These are phyloP conservation scores for Podarcis lilfordi DNA, from an alignment of 2,797 vertebrate species.

Conservation along the genomic window DNA sequence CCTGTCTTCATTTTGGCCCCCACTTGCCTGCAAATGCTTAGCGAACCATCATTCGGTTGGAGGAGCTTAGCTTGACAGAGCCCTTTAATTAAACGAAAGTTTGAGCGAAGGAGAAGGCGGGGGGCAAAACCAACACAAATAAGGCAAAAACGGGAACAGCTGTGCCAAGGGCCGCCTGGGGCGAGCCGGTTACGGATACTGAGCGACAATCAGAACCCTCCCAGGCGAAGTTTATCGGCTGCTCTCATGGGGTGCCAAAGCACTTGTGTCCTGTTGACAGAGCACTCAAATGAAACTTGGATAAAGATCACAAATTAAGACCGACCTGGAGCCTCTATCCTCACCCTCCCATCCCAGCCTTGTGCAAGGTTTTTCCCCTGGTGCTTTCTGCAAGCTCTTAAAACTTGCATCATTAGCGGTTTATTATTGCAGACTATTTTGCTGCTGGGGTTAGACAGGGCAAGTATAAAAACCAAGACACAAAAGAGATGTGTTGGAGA, in stretches of 20 bases:
- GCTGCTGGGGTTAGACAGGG: not conserved
- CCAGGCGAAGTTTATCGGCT: not conserved
- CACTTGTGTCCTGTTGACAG: not conserved
- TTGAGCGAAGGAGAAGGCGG: not conserved
- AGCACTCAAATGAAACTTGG: not conserved
- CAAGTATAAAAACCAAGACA: not conserved
- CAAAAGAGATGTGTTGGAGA: not conserved
- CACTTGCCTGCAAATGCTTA: not conserved
- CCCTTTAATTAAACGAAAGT: constrained; percentile 4
- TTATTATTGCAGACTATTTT: constrained; percentile 8
- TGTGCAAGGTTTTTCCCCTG: not conserved
- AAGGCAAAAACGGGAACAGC: not conserved
- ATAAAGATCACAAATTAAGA: not conserved
- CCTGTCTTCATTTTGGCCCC: not conserved
- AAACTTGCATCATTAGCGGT: constrained; percentile 4
- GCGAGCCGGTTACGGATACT: accelerated
- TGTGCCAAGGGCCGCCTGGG: not conserved
- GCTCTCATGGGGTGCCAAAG: not conserved
- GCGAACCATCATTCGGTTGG: not conserved
- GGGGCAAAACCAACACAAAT: not conserved
- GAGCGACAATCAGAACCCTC: not conserved
- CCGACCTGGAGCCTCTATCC: not conserved
- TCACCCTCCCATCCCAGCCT: too few relatives aligned
- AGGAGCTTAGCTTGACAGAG: not conserved
- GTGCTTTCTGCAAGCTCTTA: not conserved